These are phyloP conservation scores for Himalopsyche tibetana DNA, from an alignment of 2,888 invertebrate species.

Conservation along the genomic window DNA sequence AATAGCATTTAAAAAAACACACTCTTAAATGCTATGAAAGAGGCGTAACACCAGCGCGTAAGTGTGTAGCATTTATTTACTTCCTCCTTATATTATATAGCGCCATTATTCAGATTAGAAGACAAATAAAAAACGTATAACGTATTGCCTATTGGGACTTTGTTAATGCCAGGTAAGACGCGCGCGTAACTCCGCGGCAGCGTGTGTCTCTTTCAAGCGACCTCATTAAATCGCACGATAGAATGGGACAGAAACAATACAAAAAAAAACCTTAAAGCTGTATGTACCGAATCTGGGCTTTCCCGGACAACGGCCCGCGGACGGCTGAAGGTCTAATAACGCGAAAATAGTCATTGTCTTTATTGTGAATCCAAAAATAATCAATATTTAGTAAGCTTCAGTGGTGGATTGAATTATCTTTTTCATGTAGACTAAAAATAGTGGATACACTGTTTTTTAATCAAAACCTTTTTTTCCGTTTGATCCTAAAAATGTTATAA, in stretches of 20 bases:
- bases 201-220: slow-evolving; percentile 50
- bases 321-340: slow-evolving; percentile 49
- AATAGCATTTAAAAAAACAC: not conserved
- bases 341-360: slow-evolving; percentile 18
- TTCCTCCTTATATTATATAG: slow-evolving; percentile 37
- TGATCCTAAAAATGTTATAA: too few species aligned
- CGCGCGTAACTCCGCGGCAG: slow-evolving; percentile 65
- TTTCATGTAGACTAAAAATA: not conserved
- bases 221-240: slow-evolving; percentile 47
- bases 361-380: not conserved
- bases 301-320: slow-evolving; percentile 42
- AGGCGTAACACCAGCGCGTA: slow-evolving; percentile 31
- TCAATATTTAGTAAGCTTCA: not conserved
- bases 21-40: not conserved
- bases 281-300: slow-evolving; percentile 37
- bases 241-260: slow-evolving; percentile 48
- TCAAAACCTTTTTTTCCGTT: too few species aligned
- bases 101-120: slow-evolving; percentile 43
- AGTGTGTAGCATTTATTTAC: slow-evolving; percentile 34
- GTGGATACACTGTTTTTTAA: not conserved
- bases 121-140: slow-evolving; percentile 48
- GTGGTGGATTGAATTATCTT: not conserved
- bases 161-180: slow-evolving; percentile 17
- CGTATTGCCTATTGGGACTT: slow-evolving; percentile 46
- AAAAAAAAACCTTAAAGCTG: slow-evolving; percentile 35